Percentiles rank a stretch among this genome's conserved stretches.
phyloP scores from a whole-genome alignment of 2,797 vertebrate species.

The Spondyliosoma cantharus region DNA sequence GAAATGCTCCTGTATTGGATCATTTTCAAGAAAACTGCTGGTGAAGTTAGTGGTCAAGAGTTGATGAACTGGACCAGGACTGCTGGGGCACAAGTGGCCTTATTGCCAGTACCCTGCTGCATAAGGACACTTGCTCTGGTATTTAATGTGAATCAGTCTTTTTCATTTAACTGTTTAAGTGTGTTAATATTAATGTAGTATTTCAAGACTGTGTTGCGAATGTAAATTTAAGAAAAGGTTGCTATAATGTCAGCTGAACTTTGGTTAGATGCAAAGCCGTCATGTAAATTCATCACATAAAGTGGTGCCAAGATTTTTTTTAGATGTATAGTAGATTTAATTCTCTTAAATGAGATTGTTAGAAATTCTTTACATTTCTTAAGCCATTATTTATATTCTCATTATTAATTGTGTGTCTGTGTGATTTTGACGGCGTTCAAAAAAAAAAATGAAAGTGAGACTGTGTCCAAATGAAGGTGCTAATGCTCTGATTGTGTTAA shows the following conservation, averaged over 20 bases:
- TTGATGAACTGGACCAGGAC: background rate
- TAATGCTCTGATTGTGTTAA: constrained; percentile 78
- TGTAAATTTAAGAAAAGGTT: background rate
- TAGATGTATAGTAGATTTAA: background rate
- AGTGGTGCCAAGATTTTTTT: constrained; percentile 9
- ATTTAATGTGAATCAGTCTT: background rate
- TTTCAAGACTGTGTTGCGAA: background rate
- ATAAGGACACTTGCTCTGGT: background rate
- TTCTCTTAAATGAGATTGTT: background rate
- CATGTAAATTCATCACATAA: constrained; percentile 20
- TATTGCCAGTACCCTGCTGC: background rate
- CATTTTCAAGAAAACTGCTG: background rate
- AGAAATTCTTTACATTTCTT: constrained; percentile 12
- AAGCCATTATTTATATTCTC: constrained; percentile 41
- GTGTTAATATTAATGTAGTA: background rate
- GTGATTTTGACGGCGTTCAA: constrained; percentile 44
- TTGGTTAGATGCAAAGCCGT: constrained; percentile 22
- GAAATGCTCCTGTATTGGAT: background rate
- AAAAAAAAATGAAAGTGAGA: constrained; percentile 49
- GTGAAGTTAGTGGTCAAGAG: background rate
- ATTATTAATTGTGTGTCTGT: constrained; percentile 47
- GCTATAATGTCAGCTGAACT: background rate
- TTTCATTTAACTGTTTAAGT: background rate
- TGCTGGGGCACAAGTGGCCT: background rate
- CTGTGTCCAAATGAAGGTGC: constrained; percentile 68